Base-by-base conservation (phyloP, 2,888 invertebrate genomes). In the Euclidia mi region DNA sequence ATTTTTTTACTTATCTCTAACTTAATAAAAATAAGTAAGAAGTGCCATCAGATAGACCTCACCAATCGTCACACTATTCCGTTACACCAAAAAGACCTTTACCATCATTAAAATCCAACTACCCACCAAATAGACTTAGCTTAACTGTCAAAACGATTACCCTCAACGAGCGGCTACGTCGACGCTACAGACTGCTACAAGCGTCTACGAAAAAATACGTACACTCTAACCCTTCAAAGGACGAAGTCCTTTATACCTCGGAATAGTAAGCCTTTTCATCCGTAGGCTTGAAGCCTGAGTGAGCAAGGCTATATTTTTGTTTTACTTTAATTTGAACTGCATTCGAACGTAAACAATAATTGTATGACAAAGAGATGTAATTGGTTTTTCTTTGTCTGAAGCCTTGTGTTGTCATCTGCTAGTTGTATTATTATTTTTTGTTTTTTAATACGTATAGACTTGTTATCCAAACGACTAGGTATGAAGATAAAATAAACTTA, bases 241-340 rank as follows among this genome's bases (percentile, higher is more conserved):
- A 15, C 15, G 4, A 4, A 10, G 4, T 15, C 14, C 18, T 45
- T 35, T 35, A 32, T 44, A 34, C 44, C 20, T 45, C 14, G 35
- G 18, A 32, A 44, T 12, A 35, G 17, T 37, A 28, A 37, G 11
- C 17, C 46, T 37, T 46, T 46, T 46, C 46, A 46, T 35, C 28
- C 28, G 25, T 25, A 35, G 18, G 11, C 14, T 15, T 14, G 15
- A 35, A 9, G 45, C 11, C 10, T 35, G 35, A 35, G 32, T 17
- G 20, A 11, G 15, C 35, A 15, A 35, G 7, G 9, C 9, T 35
- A 7, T n/a, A 15, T 18, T 10, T 38, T 38, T 4, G 2, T 38
- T 18, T 38, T 35, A 12, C n/a, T n/a, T 25, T 25, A 25, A 25
- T 25, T 25, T 25, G 7, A 25, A 25, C 0, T 25, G 20, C 2